phyloP scores from a whole-genome alignment of 2,888 invertebrate genomes.

The Coronaproctus castanopsis region DNA sequence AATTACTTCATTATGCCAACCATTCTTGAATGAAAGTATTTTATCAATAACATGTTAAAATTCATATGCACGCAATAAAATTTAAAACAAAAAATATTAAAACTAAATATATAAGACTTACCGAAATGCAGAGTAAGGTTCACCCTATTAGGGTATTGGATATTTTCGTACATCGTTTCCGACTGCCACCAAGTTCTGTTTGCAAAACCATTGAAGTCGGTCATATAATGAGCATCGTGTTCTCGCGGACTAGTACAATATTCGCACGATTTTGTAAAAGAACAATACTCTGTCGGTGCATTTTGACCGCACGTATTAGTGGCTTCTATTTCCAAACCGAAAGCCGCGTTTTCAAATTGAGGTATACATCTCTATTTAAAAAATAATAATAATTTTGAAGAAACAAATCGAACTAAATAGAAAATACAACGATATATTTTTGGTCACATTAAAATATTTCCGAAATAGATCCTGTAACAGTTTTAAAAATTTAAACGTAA shows the following conservation, averaged over 20 bases:
- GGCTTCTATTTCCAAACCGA: conserved; percentile 66
- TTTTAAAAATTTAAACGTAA: not conserved
- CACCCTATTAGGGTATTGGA: conserved; percentile 77
- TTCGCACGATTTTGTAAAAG: conserved; percentile 64
- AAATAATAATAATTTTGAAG: conserved; percentile 3
- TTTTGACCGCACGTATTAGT: conserved; percentile 89
- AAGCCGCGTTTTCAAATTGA: conserved; percentile 91
- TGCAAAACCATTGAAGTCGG: conserved; percentile 73
- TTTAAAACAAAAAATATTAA: too few species aligned
- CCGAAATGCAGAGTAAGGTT: conserved; percentile 77
- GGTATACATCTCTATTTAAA: conserved; percentile 68
- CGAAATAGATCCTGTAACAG: too few species aligned
- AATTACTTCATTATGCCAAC: too few species aligned
- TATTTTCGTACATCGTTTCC: conserved; percentile 86
- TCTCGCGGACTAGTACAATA: conserved; percentile 41
- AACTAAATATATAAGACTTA: too few species aligned
- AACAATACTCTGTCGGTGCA: conserved; percentile 61
- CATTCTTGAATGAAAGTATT: too few species aligned
- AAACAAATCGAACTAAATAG: not conserved
- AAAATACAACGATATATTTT: not conserved
- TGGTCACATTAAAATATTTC: not conserved
- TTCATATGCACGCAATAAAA: too few species aligned
- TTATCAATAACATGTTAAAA: too few species aligned
- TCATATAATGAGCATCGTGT: conserved; percentile 56
- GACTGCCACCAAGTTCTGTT: conserved; percentile 95